Conservation (phyloP, 1,140 invertebrate genomes). For the Triops cancriformis region DNA sequence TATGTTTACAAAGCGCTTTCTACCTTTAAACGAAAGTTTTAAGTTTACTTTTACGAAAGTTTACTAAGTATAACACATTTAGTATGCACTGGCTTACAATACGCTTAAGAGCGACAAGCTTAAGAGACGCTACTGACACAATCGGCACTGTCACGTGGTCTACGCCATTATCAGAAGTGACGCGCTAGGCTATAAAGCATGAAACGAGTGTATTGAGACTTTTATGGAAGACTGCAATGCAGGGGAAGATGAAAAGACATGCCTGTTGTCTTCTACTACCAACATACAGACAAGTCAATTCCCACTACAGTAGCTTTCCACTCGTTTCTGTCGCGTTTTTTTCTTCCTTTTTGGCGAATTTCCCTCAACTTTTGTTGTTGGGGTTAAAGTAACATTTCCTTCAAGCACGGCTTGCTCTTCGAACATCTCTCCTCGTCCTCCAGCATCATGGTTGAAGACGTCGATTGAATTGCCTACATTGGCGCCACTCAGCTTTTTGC, state of each 20-base stretch:
- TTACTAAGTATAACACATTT: no score
- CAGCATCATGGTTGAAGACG: background rate
- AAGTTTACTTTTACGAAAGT: no score
- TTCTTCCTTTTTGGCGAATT: background rate
- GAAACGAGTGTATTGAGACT: background rate
- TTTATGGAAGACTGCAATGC: background rate
- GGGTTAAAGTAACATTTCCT: background rate
- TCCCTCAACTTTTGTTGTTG: no score
- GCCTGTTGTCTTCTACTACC: background rate
- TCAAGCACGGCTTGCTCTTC: background rate
- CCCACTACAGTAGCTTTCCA: background rate
- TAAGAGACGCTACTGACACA: no score
- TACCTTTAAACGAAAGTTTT: no score
- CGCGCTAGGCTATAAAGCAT: background rate
- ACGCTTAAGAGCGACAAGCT: no score
- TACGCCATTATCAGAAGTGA: no score
- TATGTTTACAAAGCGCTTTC: no score
- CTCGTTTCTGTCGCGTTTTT: background rate
- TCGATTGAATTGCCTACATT: slow-evolving; percentile 7
- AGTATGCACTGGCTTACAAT: no score
- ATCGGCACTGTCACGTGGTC: no score
- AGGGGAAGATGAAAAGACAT: background rate
- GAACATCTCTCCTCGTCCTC: background rate
- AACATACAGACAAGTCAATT: background rate
- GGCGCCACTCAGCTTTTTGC: background rate